Evolutionary conservation across 2,888 invertebrate genomes (phyloP).

Genomic region (Cancer borealis): DNA sequence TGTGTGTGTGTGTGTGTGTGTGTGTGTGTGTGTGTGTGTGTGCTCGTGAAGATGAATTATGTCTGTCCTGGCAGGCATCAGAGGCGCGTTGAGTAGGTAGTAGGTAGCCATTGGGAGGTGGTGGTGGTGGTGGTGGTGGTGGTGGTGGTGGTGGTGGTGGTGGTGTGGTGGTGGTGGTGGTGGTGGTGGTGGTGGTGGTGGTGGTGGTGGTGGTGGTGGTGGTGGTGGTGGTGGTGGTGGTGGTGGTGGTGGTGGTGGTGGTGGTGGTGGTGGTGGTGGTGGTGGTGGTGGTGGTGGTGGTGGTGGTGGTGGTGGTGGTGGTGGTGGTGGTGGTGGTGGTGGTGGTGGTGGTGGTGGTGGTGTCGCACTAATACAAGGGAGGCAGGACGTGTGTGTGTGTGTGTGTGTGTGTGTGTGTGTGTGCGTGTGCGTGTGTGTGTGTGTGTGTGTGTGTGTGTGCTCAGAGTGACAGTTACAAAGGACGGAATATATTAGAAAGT

Average conservation of each 20-base stretch:
- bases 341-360: not conserved
- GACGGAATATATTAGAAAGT: constrained; percentile 4
- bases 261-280: too few species aligned
- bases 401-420: constrained; percentile 41
- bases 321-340: too few species aligned
- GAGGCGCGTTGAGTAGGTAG: not conserved
- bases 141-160: too few species aligned
- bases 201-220: too few species aligned
- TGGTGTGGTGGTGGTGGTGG: too few species aligned
- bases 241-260: too few species aligned
- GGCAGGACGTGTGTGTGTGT: not conserved
- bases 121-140: too few species aligned
- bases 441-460: constrained; percentile 44
- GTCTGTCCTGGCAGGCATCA: not conserved
- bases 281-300: too few species aligned
- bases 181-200: not conserved
- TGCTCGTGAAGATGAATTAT: constrained; percentile 27
- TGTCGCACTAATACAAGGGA: not conserved
- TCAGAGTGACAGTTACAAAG: not conserved
- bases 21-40: constrained; percentile 50
- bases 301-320: too few species aligned
- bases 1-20: constrained; percentile 62
- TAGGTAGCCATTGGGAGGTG: too few species aligned
- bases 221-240: not conserved
- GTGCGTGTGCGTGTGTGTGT: constrained; percentile 45